These are phyloP conservation scores for Morone saxatilis DNA, from an alignment of 2,113 vertebrate genomes.

Conservation along the genomic window DNA sequence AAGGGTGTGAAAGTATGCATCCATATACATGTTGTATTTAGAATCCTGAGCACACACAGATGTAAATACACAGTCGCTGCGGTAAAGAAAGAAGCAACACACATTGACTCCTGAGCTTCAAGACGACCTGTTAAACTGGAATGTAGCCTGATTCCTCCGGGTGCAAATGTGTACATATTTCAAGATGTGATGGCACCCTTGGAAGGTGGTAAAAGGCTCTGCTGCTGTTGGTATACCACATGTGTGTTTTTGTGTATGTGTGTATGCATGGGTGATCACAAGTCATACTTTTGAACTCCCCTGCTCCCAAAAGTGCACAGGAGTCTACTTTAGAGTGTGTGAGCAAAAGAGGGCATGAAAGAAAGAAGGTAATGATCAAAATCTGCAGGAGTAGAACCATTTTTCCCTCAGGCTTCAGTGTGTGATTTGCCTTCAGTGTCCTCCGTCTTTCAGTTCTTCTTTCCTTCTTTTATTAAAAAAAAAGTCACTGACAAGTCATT, in stretches of 20 bases:
- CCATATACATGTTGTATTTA: conserved; percentile 33
- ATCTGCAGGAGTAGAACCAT: conserved; percentile 35
- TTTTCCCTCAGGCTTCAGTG: conserved; percentile 45
- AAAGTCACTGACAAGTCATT: not conserved
- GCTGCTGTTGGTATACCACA: not conserved
- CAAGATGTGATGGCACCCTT: not conserved
- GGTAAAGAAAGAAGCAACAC: not conserved
- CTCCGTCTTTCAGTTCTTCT: not conserved
- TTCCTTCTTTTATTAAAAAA: not conserved
- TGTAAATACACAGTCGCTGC: conserved; percentile 3
- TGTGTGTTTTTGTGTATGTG: not conserved
- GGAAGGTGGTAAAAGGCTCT: conserved; percentile 37
- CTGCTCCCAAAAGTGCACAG: not conserved
- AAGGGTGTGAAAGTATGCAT: conserved; percentile 49
- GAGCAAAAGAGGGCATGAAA: not conserved
- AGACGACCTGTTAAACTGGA: not conserved
- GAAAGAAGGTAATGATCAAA: conserved; percentile 24
- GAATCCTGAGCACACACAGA: conserved; percentile 15
- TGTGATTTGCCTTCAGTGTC: conserved; percentile 23
- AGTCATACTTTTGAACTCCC: conserved; percentile 26
- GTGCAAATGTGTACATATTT: not conserved
- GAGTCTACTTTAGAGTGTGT: conserved; percentile 1
- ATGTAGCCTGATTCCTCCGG: not conserved
- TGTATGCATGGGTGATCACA: not conserved
- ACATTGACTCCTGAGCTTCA: not conserved